These are phyloP conservation scores for Crematogaster levior DNA, from an alignment of 2,888 invertebrate genomes.

Conservation along the genomic window DNA sequence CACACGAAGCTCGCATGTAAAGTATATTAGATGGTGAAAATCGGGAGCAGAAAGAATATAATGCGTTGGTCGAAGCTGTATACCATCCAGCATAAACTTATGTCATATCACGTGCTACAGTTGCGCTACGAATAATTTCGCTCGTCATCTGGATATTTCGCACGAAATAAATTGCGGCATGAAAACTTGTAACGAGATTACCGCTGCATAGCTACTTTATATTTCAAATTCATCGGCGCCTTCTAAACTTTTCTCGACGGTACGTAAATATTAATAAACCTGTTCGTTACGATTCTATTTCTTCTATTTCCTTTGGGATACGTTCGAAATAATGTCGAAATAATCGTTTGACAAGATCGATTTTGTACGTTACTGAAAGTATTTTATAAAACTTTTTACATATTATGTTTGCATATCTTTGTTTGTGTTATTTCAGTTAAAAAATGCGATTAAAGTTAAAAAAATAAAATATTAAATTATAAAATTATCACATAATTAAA, in stretches of 20 bases:
- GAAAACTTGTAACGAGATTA: conserved; percentile 37
- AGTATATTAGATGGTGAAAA: conserved; percentile 4
- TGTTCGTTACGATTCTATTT: not conserved
- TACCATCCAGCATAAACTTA: conserved; percentile 23
- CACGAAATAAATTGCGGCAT: conserved; percentile 29
- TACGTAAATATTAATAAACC: conserved; percentile 31
- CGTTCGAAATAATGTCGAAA: not conserved
- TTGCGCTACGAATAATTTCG: conserved; percentile 35
- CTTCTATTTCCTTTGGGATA: not conserved
- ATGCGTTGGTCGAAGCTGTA: not conserved
- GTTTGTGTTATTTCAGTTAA: not conserved
- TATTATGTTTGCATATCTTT: not conserved
- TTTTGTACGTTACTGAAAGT: not conserved
- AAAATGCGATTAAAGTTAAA: not conserved
- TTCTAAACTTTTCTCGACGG: conserved; percentile 14
- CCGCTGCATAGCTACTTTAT: conserved; percentile 28
- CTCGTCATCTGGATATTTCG: conserved; percentile 40
- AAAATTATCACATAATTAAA: not conserved
- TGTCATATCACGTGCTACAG: conserved; percentile 24
- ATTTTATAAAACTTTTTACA: not conserved
- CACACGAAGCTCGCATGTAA: not conserved
- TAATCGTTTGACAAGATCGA: not conserved
- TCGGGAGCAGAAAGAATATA: conserved; percentile 24
- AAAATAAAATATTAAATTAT: not conserved
- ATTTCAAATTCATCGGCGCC: conserved; percentile 36